A percentile compares a stretch with the other conserved stretches of the same genome.
phyloP scores from a whole-genome alignment of 2,888 invertebrate species.

The Bugula neritina region DNA sequence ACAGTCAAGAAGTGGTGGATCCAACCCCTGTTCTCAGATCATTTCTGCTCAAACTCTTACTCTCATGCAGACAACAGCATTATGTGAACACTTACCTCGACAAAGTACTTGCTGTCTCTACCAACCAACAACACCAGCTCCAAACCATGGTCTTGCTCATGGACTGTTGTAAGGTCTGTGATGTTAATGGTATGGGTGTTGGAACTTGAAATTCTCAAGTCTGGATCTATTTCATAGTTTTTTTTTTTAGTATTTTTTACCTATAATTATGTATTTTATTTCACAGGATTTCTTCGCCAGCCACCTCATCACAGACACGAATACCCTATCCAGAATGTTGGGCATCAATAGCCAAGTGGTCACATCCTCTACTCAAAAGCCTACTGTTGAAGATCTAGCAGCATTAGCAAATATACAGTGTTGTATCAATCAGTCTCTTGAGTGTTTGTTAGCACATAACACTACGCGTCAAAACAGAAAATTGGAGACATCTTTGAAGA shows the following conservation, averaged over 20 bases:
- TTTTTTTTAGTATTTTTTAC: too few relatives aligned
- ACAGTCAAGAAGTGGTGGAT: conserved; percentile 32
- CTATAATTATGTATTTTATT: too few relatives aligned
- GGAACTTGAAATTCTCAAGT: too few relatives aligned
- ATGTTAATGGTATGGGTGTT: not conserved
- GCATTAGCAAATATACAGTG: not conserved
- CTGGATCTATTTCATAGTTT: too few relatives aligned
- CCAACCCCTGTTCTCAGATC: conserved; percentile 43
- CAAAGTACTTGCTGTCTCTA: not conserved
- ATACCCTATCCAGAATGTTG: not conserved
- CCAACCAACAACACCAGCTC: not conserved
- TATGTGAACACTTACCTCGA: not conserved
- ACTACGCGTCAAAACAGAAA: not conserved
- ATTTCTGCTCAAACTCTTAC: conserved; percentile 40
- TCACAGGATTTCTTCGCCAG: not conserved
- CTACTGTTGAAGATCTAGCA: not conserved
- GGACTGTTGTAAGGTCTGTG: not conserved
- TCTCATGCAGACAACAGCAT: conserved; percentile 30
- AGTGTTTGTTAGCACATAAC: not conserved
- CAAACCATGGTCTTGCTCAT: not conserved
- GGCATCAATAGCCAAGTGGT: not conserved
- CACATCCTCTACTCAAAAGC: not conserved
- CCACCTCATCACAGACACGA: not conserved
- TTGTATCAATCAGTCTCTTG: not conserved
- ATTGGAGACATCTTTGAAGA: not conserved